Evolutionary conservation across 2,888 invertebrate genomes (phyloP), one percentile per base, ranked within the genome.

Genomic region (Epirrhoe alternata): DNA sequence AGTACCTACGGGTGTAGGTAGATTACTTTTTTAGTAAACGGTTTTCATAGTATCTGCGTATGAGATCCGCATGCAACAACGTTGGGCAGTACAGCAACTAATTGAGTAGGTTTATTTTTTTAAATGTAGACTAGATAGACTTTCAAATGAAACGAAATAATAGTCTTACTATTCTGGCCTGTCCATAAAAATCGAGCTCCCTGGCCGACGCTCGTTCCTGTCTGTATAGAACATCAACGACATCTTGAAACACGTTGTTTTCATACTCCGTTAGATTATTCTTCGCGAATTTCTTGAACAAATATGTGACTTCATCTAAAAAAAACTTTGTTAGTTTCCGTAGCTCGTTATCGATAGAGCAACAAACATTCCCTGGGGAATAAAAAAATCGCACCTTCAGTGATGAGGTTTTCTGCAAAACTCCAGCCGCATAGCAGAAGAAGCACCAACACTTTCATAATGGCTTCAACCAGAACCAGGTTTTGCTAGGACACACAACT

Each of bases 401-500:
- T 80, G 62, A 90, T 75, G 30, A 88, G 77, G 53, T 78, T 72
- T 24, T 70, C 77, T 33, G 88, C 86, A 59, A 81, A 75, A 66
- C 77, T 45, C 77, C 74, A 17, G 53, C 75, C 71, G 52, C 86
- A 65, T 69, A 88, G 58, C 66, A 85, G 68, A 66, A 85, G 55
- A 57, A 84, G 71, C 70, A 85, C 62, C 55, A 85, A 68, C 80
- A 81, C 79, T 77, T 82, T 88, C 89, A 92, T 90, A 69, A 77
- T 85, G 74, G 63, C 63, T 60, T 67, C 68, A 54, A 69, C 66
- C 50, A 63, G 64, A 42, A 42, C 38, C 72, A 74, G 80, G 77
- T 77, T 69, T 69, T 80, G 81, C 79, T 80, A 74, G 30, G 31
- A 31, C 60, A 56, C 42, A 64, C 69, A 69, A 71, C 74, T 80